Evolutionary conservation across 2,113 vertebrate species (phyloP), one percentile per base, ranked within the genome.

Genomic region (Bos indicus): DNA sequence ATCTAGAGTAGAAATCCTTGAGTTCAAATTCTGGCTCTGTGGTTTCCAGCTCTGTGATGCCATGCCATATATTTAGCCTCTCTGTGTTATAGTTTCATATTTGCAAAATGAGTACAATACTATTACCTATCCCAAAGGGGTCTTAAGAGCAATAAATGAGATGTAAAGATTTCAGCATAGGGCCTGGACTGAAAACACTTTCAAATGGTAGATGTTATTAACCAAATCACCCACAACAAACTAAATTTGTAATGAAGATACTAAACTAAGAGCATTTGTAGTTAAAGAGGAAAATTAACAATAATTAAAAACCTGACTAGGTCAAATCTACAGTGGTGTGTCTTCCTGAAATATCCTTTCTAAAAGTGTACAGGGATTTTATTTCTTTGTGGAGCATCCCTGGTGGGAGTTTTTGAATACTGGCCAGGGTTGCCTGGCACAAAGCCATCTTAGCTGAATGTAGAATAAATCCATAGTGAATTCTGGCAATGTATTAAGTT

Each of bases 401-500:
- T 78, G 85, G 2, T 90, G 91, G 86, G 36, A 90, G 25, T 36
- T 86, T 83, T 56, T 15, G 25, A 91, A 43, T 40, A 48, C 2
- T 90, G 62, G 86, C 78, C 94, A 86, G 62, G 21, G 21, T 19
- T 93, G 19, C 21, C 43, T 59, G 82, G 77, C 82, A 64, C 16
- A 78, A 78, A 80, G 25, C 78, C 33, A 88, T 43, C 19, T 67
- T 74, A 62, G 36, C 5, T 80, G 82, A 85, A 80, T 90, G 33
- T 62, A 93, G 84, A 93, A 78, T 80, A 80, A 89, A 94, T 91
- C 43, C 89, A 84, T 60, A 81, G 59, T 94, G 92, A 91, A 85
- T 52, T 86, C 64, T 91, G 40, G 21, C 10, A 74, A 12, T 48
- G 43, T 23, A 77, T 5, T 88, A 92, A 62, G 33, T 85, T 94